Base-by-base conservation (phyloP, 23 tunicate genomes). In the Ascidia mentula region DNA sequence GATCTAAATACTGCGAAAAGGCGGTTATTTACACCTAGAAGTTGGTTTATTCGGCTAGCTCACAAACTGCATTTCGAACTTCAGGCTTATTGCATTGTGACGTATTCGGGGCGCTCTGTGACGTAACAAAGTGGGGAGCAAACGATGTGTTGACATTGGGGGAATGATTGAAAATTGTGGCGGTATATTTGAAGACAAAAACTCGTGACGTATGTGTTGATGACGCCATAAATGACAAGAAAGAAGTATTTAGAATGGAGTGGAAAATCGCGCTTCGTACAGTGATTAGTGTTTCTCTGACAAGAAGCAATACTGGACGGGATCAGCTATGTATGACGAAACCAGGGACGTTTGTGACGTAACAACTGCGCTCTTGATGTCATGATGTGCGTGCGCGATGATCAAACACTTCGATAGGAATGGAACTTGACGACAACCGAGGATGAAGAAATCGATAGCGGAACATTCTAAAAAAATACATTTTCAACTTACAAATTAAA, bases 271-370 rank as follows among this genome's bases (percentile, higher is more conserved):
- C 1, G 24, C 22, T 53, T 53, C 65, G 65, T 53, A 53, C 65
- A 53, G 65, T 53, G 65, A 53, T 53, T 53, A 9, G 28, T 20
- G 65, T 20, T 20, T 26, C 65, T 26, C 65, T 28, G 65, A 20
- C 12, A 5, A 20, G 65, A n/a, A 6, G 22, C 65, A 53, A 53
- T 53, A 53, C 65, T 53, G 65, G 65, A 53, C 65, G 65, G 65
- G 13, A n/a, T n/a, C n/a, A n/a, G n/a, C n/a, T 53, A 28, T 53
- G 24, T 53, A 9, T 53, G 65, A 53, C 65, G 65, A 20, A 53
- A 53, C n/a, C 24, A 53, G 65, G 65, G 65, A 53, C 65, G 65
- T 53, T 53, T 53, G 34, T 42, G 80, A 77, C 80, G 60, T 40
- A 40, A 32, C 38, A 40, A 32, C 65, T 77, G 37, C 8, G 33